Evolutionary conservation across 1,140 invertebrate genomes (phyloP).

Genomic region (Chrysopa pallens): DNA sequence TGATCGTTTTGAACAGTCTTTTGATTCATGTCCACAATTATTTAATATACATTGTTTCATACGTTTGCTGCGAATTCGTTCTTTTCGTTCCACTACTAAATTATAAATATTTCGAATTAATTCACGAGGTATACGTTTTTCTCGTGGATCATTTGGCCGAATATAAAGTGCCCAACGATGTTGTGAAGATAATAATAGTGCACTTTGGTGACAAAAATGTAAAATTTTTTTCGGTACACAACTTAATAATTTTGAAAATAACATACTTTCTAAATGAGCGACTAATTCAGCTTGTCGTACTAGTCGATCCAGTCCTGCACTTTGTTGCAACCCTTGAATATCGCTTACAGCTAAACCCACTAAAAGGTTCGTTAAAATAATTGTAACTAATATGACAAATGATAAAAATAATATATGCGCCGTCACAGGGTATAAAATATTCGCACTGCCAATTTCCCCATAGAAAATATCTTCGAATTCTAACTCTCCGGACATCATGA

Average conservation of each 20-base stretch:
- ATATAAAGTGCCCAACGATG: conserved; percentile 50
- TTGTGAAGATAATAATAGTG: conserved; percentile 48
- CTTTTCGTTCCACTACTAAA: conserved; percentile 46
- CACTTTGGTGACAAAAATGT: conserved; percentile 41
- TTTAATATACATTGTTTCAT: no score
- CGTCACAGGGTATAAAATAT: conserved; percentile 41
- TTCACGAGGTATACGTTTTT: conserved; percentile 54
- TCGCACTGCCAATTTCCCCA: conserved; percentile 23
- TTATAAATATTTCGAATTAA: conserved; percentile 50
- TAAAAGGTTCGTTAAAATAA: conserved; percentile 71
- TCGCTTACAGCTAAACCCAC: conserved; percentile 73
- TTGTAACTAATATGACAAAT: conserved; percentile 63
- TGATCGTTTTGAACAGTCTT: no score
- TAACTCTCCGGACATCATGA: conserved; percentile 76
- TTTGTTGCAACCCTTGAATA: conserved; percentile 64
- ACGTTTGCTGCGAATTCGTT: conserved; percentile 11
- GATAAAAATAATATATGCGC: conserved; percentile 55
- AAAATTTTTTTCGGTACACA: conserved; percentile 44
- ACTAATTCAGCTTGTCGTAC: conserved; percentile 64
- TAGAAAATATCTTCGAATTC: conserved; percentile 75
- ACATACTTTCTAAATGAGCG: conserved; percentile 57
- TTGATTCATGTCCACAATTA: no score
- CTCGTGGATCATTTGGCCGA: conserved; percentile 59
- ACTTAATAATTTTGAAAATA: conserved; percentile 54
- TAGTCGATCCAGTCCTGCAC: conserved; percentile 56